A percentile compares a stretch with the other conserved stretches of the same genome.
These are phyloP conservation scores for Neostethus bicornis DNA, from an alignment of 2,797 vertebrate genomes.

Conservation along the genomic window DNA sequence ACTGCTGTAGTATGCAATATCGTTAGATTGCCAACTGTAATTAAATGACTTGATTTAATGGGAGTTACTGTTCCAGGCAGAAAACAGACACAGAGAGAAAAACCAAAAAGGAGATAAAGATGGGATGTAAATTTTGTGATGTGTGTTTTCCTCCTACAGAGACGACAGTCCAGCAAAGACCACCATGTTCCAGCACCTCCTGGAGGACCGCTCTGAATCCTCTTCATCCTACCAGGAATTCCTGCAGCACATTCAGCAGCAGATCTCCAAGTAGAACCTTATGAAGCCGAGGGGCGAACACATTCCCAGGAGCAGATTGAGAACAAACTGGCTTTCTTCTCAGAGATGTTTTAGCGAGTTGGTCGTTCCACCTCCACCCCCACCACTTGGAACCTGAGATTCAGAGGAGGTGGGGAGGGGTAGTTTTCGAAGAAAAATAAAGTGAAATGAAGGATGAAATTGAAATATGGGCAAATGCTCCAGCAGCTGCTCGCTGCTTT, in stretches of 20 bases:
- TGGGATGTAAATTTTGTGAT: too few relatives aligned
- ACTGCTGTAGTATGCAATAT: too few relatives aligned
- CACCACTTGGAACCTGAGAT: background rate
- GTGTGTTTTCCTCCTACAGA: constrained; percentile 70
- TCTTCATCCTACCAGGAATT: constrained; percentile 95
- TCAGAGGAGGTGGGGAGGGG: background rate
- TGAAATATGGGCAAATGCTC: constrained; percentile 7
- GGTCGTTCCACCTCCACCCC: too few relatives aligned
- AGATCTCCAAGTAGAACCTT: constrained; percentile 87
- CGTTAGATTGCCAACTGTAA: too few relatives aligned
- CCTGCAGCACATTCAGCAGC: constrained; percentile 92
- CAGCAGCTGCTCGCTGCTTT: constrained; percentile 23
- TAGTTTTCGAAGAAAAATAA: constrained; percentile 16
- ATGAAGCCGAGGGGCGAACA: background rate
- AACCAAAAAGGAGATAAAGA: too few relatives aligned
- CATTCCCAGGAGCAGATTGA: constrained; percentile 6
- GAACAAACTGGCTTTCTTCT: constrained; percentile 24
- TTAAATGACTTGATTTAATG: too few relatives aligned
- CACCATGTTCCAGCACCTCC: constrained; percentile 90
- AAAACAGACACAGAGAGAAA: too few relatives aligned
- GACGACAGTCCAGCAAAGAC: constrained; percentile 87
- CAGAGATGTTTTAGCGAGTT: constrained; percentile 37
- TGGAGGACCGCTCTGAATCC: constrained; percentile 93
- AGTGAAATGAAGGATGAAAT: constrained; percentile 4
- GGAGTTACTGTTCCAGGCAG: too few relatives aligned